A percentile compares a stretch with the other conserved stretches of the same genome.
These are phyloP conservation scores for Apocheima hispidaria DNA, from an alignment of 2,888 invertebrate genomes.

Conservation along the genomic window DNA sequence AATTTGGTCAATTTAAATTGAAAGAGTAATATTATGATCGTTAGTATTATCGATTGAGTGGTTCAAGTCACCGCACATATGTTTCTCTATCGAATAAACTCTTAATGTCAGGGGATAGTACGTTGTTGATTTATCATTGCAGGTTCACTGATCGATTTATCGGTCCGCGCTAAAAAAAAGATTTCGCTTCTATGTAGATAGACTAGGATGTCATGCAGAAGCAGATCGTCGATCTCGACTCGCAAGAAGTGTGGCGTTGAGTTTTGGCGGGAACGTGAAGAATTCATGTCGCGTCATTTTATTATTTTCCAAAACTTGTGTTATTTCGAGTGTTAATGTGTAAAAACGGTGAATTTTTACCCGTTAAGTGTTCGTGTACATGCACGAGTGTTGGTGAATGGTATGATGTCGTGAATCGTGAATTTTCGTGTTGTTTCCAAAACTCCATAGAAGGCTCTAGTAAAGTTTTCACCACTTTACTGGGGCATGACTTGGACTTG, in stretches of 20 bases:
- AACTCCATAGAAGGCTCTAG: no score
- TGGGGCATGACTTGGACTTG: no score
- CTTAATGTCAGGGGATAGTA: constrained; percentile 48
- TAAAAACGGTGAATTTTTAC: no score
- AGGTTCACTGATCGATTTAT: constrained; percentile 7
- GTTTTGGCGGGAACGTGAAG: no score
- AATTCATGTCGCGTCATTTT: no score
- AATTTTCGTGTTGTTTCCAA: no score
- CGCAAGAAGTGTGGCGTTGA: constrained; percentile 37
- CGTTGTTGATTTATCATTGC: constrained; percentile 37
- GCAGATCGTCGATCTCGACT: constrained; percentile 9
- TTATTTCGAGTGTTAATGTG: no score
- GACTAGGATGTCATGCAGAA: constrained; percentile 17
- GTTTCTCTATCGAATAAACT: constrained; percentile 27
- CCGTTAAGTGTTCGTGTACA: no score
- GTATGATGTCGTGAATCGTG: no score
- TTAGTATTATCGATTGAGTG: not conserved
- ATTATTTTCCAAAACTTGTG: no score
- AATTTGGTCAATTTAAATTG: not conserved
- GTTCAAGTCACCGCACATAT: not conserved
- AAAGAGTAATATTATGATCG: not conserved
- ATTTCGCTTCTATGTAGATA: not conserved
- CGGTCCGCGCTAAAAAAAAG: not conserved
- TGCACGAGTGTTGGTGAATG: no score
- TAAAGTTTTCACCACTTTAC: no score